These are phyloP conservation scores for Cheiracanthium punctorium DNA, from an alignment of 2,888 invertebrate genomes.

Conservation along the genomic window DNA sequence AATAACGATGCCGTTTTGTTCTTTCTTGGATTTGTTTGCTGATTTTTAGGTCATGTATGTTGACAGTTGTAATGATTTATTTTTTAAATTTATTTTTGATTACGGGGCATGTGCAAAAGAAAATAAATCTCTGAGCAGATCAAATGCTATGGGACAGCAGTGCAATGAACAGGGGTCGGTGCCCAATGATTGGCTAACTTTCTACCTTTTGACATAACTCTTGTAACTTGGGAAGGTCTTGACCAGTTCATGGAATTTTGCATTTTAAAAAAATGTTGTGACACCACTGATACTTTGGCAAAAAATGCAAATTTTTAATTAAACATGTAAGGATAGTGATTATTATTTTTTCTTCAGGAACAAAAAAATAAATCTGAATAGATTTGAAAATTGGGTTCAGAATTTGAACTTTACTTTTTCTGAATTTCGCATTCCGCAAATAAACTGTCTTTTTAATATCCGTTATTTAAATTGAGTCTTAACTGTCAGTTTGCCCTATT, in stretches of 20 bases:
- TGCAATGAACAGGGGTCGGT: conserved; percentile 60
- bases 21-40: not conserved
- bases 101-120: conserved; percentile 65
- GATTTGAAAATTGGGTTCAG: no score
- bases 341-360: no score
- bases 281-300: no score
- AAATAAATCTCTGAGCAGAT: conserved; percentile 42
- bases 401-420: no score
- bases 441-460: no score
- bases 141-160: conserved; percentile 69
- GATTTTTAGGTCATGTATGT: not conserved
- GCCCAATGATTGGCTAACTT: conserved; percentile 33
- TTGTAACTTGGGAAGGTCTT: conserved; percentile 26
- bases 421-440: no score
- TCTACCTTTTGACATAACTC: conserved; percentile 29
- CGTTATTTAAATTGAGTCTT: no score
- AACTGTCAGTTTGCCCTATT: no score
- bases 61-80: not conserved
- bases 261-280: no score
- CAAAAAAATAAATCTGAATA: no score
- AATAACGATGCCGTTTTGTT: not conserved
- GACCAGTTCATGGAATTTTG: not conserved
- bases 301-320: no score
- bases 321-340: no score
- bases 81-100: not conserved